phyloP scores from a whole-genome alignment of 2,888 invertebrate genomes.

The Stegana nigrithorax region DNA sequence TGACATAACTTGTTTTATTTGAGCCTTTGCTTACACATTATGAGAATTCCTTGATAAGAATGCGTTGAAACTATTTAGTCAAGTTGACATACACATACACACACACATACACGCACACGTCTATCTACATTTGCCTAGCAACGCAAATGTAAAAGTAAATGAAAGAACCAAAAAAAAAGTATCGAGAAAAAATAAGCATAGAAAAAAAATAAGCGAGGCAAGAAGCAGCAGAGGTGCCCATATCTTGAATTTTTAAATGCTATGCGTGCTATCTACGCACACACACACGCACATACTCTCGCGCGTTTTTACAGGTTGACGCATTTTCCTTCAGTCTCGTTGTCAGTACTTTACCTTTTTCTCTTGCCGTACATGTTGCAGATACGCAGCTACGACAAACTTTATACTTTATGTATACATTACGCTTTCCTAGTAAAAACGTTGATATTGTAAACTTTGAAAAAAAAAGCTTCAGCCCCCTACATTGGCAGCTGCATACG shows the following conservation, averaged over 20 bases:
- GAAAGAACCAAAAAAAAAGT: background rate
- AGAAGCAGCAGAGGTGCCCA: background rate
- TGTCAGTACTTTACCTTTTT: too few relatives aligned
- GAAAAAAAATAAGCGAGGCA: background rate
- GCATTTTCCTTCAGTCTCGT: too few relatives aligned
- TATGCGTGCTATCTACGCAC: background rate
- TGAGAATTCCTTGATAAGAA: background rate
- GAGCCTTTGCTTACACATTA: too few relatives aligned
- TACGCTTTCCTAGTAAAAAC: too few relatives aligned
- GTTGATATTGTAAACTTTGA: too few relatives aligned
- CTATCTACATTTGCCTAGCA: background rate
- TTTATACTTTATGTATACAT: too few relatives aligned
- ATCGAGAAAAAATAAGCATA: background rate
- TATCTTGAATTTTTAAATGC: background rate
- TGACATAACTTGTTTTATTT: background rate
- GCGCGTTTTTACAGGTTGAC: too few relatives aligned
- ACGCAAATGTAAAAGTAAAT: background rate
- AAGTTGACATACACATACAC: background rate
- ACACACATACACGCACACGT: background rate
- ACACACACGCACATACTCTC: background rate
- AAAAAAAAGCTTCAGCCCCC: too few relatives aligned
- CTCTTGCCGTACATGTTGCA: too few relatives aligned
- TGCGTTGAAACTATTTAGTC: background rate
- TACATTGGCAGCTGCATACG: too few relatives aligned
- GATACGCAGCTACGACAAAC: too few relatives aligned